These are phyloP conservation scores for Tolmerus cingulatus DNA, from an alignment of 2,888 invertebrate species.

Conservation along the genomic window DNA sequence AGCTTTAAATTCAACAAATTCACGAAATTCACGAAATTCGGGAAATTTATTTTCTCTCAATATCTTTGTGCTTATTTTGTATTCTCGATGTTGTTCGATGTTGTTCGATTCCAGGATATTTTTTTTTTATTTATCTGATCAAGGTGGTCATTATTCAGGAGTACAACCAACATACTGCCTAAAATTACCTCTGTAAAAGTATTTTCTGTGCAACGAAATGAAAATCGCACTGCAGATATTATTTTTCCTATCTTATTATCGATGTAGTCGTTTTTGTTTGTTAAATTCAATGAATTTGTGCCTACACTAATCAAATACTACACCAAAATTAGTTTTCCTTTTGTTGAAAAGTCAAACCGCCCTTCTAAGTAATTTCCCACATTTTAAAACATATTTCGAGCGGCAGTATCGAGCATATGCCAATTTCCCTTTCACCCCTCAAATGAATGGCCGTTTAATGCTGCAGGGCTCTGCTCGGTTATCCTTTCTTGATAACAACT, in stretches of 20 bases:
- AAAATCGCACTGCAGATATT: not conserved
- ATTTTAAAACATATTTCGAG: not conserved
- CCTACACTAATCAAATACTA: not conserved
- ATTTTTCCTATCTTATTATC: not conserved
- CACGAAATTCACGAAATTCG: not conserved
- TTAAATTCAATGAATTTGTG: not conserved
- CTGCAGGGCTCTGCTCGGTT: not conserved
- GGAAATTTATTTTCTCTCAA: not conserved
- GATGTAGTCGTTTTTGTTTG: not conserved
- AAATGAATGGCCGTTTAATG: not conserved
- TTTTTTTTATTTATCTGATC: not conserved
- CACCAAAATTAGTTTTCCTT: not conserved
- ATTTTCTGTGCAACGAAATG: not conserved
- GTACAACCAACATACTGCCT: no score
- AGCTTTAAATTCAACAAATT: not conserved
- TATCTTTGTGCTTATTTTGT: not conserved
- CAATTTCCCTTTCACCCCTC: not conserved
- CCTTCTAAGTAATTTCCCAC: not conserved
- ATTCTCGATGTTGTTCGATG: not conserved
- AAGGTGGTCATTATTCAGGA: not conserved
- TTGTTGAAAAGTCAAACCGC: not conserved
- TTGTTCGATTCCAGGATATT: not conserved
- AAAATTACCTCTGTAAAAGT: not conserved
- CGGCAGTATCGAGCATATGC: not conserved
- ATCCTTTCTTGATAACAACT: slow-evolving; percentile 5